Evolutionary conservation across 1,140 invertebrate species (phyloP), one percentile per base, ranked within the genome.

Genomic region (Trichomalopsis sarcophagae): DNA sequence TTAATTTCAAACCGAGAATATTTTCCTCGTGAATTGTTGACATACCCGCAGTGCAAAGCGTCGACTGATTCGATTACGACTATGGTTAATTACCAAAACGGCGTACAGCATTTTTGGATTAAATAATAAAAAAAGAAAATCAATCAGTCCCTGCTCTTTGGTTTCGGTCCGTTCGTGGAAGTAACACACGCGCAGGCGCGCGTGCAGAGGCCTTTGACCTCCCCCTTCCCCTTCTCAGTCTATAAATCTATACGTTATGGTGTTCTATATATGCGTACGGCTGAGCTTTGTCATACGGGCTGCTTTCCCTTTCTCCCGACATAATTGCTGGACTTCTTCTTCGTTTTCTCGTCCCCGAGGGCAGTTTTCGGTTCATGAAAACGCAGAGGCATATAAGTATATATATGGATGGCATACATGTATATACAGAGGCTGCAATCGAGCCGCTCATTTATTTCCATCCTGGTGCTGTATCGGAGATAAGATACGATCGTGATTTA

Each of bases 161-260:
- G 69, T 69, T 80, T 66, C 68, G 33, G 33, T 68, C 62, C 30
- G 21, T 14, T 44, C n/a, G 36, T 27, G 27, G 27, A 27, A 27
- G 27, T 62, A 17, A 62, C 55, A 62, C 6, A 62, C 23, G 14
- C 40, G 66, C 66, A 40, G 17, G 66, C 21, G 66, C n/a, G 30
- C 36, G 62, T 21, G 21, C 21, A 33, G 87, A 93, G 92, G 92
- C 91, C 91, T 93, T 93, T 93, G 92, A 93, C 92, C 92, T 92
- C 91, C 88, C 74, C 86, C 66, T 81, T 81, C 68, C 33, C 66
- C 17, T 62, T 6, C 13, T 55, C 17, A 21, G 50, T 14, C 50
- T 55, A 55, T 55, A n/a, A n/a, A 62, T n/a, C 7, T 27, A 27
- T 27, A 27, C 27, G 27, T 27, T 27, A 62, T 10, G n/a, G 14